Percentiles rank a stretch among this genome's conserved stretches.
phyloP scores from a whole-genome alignment of 2,113 vertebrate species.

The Oriolus oriolus region DNA sequence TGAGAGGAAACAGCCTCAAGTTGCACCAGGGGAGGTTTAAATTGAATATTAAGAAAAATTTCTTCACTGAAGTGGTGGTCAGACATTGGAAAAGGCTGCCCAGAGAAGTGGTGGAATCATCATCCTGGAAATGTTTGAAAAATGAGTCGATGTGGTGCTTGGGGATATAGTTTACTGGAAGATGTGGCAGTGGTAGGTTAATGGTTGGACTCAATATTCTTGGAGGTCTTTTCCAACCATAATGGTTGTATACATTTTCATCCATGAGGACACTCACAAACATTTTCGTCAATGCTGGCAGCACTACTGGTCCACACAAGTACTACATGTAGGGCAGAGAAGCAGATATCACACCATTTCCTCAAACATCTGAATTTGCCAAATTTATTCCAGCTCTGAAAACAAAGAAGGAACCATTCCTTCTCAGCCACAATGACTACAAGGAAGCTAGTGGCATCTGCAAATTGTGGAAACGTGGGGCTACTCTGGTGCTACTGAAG shows the following conservation, averaged over 20 bases:
- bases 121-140: neutral
- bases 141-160: accelerated
- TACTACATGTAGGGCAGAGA: accelerated
- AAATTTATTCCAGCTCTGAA: neutral
- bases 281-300: neutral
- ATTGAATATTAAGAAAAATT: neutral
- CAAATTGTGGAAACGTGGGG: neutral
- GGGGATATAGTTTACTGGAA: neutral
- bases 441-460: neutral
- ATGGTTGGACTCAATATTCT: neutral
- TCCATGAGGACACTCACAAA: neutral
- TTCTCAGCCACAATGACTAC: neutral
- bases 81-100: neutral
- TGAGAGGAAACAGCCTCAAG: neutral
- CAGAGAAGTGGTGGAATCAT: neutral
- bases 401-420: neutral
- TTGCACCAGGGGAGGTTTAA: neutral
- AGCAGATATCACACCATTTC: neutral
- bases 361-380: neutral
- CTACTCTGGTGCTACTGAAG: accelerated
- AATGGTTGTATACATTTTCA: neutral
- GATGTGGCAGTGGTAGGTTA: neutral
- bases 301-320: too few species aligned
- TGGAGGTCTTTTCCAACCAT: neutral
- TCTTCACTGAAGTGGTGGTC: neutral